A percentile compares a stretch with the other conserved stretches of the same genome.
phyloP scores from a whole-genome alignment of 2,888 invertebrate genomes.

The Drosophila nigricruria region DNA sequence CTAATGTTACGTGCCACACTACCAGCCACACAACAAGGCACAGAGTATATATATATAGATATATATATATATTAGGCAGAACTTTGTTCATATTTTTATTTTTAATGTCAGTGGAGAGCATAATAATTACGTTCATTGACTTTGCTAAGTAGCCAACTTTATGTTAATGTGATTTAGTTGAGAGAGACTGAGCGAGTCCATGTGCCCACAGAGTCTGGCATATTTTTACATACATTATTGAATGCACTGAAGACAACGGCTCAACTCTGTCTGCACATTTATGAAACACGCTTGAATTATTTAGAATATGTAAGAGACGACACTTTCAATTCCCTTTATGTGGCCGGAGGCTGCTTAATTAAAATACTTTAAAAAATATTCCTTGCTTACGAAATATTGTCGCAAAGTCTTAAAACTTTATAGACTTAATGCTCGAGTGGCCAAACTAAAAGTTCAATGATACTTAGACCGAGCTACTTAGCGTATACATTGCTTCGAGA shows the following conservation, averaged over 20 bases:
- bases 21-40: conserved; percentile 56
- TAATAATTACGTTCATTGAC: conserved; percentile 83
- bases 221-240: conserved; percentile 56
- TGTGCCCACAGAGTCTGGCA: conserved; percentile 28
- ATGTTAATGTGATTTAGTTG: conserved; percentile 71
- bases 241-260: conserved; percentile 12
- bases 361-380: not conserved
- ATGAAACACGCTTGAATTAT: conserved; percentile 15
- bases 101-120: conserved; percentile 73
- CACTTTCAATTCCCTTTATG: conserved; percentile 5
- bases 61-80: conserved; percentile 62
- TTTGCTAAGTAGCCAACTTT: conserved; percentile 79
- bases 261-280: conserved; percentile 22
- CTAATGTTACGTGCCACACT: conserved; percentile 20
- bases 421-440: not conserved
- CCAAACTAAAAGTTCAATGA: conserved; percentile 5
- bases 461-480: not conserved
- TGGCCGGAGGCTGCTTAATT: conserved; percentile 1
- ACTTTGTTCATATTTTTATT: conserved; percentile 81
- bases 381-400: not conserved
- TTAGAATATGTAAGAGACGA: conserved; percentile 4
- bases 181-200: conserved; percentile 1
- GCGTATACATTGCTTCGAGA: not conserved
- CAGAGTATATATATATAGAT: conserved; percentile 12
- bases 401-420: conserved; percentile 7